Base-by-base conservation (phyloP, 2,888 invertebrate genomes). In the Amblyjoppa proteus region DNA sequence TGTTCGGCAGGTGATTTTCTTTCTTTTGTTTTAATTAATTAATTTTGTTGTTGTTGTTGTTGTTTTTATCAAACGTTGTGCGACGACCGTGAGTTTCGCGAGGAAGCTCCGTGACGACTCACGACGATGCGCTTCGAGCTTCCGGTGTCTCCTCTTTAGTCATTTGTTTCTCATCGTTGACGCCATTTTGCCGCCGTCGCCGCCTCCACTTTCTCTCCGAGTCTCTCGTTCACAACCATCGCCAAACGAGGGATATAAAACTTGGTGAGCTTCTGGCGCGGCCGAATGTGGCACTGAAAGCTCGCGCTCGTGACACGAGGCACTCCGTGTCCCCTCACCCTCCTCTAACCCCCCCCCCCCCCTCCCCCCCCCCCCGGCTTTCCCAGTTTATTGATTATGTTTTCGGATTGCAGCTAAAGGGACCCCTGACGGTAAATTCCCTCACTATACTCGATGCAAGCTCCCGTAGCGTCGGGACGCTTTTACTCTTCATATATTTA, bases 241-340 rank as follows among this genome's bases (percentile, higher is more conserved):
- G 53, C 31, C 58, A 76, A 76, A 64, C 73, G 53, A 66, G 73
- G 58, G 53, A 34, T 64, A 74, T 16, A 71, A 83, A 85, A 83
- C 45, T 83, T 84, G 74, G 87, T 87, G 88, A 91, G 90, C 91
- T 91, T 89, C 88, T 88, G 87, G 87, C 90, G 91, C 90, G 88
- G 89, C 79, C 89, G 88, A 90, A 89, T 88, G 88, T 90, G 90
- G 88, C 88, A 92, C 92, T 92, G 92, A 92, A 92, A 91, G 90
- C 91, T 91, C 90, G 73, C 79, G 73, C 79, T 82, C 84, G 87
- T 79, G 84, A 88, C 88, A 88, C 90, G 89, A 90, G 89, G 87
- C 89, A 84, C 76, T 81, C 82, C 83, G 73, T 83, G 61, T 69
- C 83, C 80, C 41, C 9, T 41, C 2, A 20, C 20, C 20, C 20